Percentiles rank a stretch among this genome's conserved stretches.
Evolutionary conservation across 1,140 invertebrate species (phyloP).

Genomic region (Achroia grisella): DNA sequence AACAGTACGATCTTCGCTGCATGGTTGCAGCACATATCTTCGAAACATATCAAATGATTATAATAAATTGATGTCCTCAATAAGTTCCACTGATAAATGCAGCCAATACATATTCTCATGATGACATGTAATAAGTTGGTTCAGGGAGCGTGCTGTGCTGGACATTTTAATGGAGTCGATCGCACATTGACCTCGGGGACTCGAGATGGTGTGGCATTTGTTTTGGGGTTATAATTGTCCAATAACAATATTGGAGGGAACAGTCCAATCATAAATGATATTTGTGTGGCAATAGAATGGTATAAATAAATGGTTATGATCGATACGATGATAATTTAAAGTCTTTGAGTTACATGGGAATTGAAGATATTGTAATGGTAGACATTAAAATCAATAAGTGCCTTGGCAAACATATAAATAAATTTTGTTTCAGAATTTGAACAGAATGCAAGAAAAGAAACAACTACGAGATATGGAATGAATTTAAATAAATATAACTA

Average conservation of each 20-base stretch:
- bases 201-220: conserved; percentile 21
- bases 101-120: conserved; percentile 21
- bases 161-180: conserved; percentile 51
- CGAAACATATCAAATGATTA: neutral
- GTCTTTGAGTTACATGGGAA: no score
- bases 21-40: neutral
- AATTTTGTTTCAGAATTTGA: no score
- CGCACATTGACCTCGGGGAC: conserved; percentile 46
- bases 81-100: conserved; percentile 8
- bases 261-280: neutral
- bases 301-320: no score
- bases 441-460: no score
- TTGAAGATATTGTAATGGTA: no score
- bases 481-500: no score
- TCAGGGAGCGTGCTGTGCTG: conserved; percentile 11
- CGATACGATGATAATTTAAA: no score
- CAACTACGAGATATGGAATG: no score
- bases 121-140: conserved; percentile 30
- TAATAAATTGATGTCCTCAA: conserved; percentile 1
- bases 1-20: no score
- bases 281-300: neutral
- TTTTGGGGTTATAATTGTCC: conserved; percentile 42
- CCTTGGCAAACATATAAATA: no score
- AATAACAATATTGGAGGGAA: conserved; percentile 21
- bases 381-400: no score